Evolutionary conservation across 2,888 invertebrate species (phyloP).

Genomic region (Pocota personata): DNA sequence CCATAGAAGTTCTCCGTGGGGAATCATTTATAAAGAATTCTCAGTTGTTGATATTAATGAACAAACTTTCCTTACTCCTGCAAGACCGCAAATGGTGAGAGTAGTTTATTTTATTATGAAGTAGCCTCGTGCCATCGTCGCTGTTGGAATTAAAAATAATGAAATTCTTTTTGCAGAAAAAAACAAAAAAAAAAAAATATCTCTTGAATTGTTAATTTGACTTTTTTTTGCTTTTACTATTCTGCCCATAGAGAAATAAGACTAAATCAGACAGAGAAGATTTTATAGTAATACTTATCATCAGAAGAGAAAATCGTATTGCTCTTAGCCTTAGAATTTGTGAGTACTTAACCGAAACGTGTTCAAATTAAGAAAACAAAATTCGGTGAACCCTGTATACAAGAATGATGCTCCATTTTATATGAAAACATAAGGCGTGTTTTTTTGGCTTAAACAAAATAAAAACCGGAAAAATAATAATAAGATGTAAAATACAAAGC

Average conservation of each 20-base stretch:
- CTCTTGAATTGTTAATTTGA: not conserved
- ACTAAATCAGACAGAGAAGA: no score
- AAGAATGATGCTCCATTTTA: no score
- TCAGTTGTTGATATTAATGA: constrained; percentile 8
- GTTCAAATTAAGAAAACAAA: no score
- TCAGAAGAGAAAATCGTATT: no score
- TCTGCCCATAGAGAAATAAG: not conserved
- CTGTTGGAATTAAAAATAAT: not conserved
- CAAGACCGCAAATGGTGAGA: constrained; percentile 20
- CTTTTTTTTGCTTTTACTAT: not conserved
- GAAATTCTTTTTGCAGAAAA: not conserved
- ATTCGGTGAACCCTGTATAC: no score
- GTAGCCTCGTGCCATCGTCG: not conserved
- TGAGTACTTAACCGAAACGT: no score
- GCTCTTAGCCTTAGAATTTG: no score
- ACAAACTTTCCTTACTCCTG: constrained; percentile 24
- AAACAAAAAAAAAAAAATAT: not conserved
- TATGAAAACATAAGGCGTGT: no score
- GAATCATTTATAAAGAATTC: not conserved
- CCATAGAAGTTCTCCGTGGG: not conserved
- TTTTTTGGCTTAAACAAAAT: no score
- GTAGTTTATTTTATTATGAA: constrained; percentile 2
- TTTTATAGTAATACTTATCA: not conserved
- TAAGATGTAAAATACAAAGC: no score
- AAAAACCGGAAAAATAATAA: no score